Evolutionary conservation across 1,140 invertebrate genomes (phyloP).

Genomic region (Anoplolepis gracilipes): DNA sequence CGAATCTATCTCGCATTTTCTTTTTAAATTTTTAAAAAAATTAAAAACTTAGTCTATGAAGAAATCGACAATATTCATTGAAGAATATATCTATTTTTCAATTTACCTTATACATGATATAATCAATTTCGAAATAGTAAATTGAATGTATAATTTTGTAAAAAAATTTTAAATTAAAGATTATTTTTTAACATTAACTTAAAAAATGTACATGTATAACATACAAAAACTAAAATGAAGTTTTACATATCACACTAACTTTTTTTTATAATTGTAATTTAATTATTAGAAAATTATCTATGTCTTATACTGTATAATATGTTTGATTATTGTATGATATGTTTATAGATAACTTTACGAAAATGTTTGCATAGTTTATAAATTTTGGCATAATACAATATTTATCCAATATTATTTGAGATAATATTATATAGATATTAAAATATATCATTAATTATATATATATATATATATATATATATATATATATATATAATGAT

Average conservation of each 20-base stretch:
- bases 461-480: no score
- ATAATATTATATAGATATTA: constrained; percentile 14
- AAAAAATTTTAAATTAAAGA: no score
- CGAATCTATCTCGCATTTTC: not conserved
- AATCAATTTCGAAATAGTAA: constrained; percentile 22
- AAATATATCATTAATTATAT: constrained; percentile 29
- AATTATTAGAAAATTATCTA: not conserved
- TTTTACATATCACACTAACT: not conserved
- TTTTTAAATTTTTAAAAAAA: constrained; percentile 24
- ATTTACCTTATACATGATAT: constrained; percentile 9
- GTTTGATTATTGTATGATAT: not conserved
- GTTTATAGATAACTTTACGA: constrained; percentile 32
- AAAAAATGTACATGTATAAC: not conserved
- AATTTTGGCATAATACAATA: constrained; percentile 15
- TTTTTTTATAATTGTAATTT: constrained; percentile 27
- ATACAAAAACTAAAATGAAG: not conserved
- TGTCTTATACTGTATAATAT: not conserved
- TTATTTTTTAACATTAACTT: not conserved
- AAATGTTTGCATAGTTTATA: constrained; percentile 46
- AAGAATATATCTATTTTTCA: not conserved
- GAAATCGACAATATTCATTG: not conserved
- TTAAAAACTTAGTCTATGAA: not conserved
- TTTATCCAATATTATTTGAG: not conserved
- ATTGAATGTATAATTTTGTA: no score
- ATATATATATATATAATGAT: no score